These are phyloP conservation scores for Leptosomus discolor DNA, from an alignment of 2,113 vertebrate genomes.

Conservation along the genomic window DNA sequence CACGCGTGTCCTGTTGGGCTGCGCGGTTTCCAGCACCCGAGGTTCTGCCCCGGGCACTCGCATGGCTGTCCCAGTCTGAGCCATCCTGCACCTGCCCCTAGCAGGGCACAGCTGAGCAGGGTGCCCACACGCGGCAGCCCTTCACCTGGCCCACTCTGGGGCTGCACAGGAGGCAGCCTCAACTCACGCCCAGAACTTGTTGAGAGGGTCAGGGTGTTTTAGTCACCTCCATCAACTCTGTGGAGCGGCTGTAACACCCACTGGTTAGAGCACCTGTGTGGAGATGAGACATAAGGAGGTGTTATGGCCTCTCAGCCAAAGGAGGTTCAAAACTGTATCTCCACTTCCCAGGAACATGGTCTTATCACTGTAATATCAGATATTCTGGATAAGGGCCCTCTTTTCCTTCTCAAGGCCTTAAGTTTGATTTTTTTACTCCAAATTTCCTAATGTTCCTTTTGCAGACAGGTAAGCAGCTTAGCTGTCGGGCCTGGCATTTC, in stretches of 20 bases:
- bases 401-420: neutral
- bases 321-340: neutral
- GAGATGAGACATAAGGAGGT: neutral
- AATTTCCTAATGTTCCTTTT: neutral
- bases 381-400: neutral
- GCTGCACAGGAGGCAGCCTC: neutral
- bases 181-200: accelerated
- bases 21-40: accelerated
- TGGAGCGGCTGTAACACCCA: neutral
- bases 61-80: neutral
- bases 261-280: neutral
- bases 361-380: neutral
- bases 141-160: accelerated
- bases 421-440: neutral
- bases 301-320: neutral
- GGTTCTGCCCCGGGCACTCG: neutral
- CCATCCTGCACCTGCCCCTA: accelerated
- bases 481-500: neutral
- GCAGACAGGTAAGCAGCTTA: neutral
- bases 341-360: neutral
- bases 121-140: neutral
- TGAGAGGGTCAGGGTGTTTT: neutral
- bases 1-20: accelerated
- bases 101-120: neutral
- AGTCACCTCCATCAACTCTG: neutral